Evolutionary conservation across 2,888 invertebrate species (phyloP), one percentile per base, ranked within the genome.

Genomic region (Tricholauxania praeusta): DNA sequence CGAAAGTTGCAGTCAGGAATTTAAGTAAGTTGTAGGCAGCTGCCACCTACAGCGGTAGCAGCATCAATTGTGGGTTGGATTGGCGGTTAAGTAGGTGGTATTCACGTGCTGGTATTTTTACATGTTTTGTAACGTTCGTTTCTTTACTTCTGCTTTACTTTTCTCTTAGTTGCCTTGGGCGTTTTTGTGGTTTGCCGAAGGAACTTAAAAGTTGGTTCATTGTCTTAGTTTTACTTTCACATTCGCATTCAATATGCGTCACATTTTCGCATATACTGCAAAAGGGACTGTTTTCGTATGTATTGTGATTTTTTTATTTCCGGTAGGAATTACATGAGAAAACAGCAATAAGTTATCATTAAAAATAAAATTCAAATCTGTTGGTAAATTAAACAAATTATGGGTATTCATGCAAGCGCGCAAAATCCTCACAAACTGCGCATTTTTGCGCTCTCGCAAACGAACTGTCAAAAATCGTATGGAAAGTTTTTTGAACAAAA

Each of bases 171-270:
- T 28, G 28, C 28, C 4, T 28, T 17, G 15, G 53, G 15, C 28
- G 51, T 60, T 66, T 52, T 17, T 15, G 8, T 57, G 17, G 48
- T 68, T 39, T 32, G 14, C 70, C 67, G 53, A 59, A 67, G 68
- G 71, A 71, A 71, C 39, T 39, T 39, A 39, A 62, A 71, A 59
- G 52, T 47, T 59, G 39, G 17, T 64, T 62, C 22, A 71, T 71
- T 74, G 74, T 69, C 74, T 39, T 51, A 39, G 39, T 51, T 68
- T 70, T 52, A 60, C 39, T 17, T 62, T 52, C 68, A 64, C 65
- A 63, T 55, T 64, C 69, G 62, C 57, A 68, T 68, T 72, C 72
- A 52, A 49, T 15, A 55, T 68, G 68, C 68, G 72, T 62, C 32
- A 32, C 62, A 28, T 19, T 51, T 53, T 12, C 15, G 22, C 22